Evolutionary conservation across 2,888 invertebrate genomes (phyloP).

Genomic region (Thysanoteuthis rhombus): DNA sequence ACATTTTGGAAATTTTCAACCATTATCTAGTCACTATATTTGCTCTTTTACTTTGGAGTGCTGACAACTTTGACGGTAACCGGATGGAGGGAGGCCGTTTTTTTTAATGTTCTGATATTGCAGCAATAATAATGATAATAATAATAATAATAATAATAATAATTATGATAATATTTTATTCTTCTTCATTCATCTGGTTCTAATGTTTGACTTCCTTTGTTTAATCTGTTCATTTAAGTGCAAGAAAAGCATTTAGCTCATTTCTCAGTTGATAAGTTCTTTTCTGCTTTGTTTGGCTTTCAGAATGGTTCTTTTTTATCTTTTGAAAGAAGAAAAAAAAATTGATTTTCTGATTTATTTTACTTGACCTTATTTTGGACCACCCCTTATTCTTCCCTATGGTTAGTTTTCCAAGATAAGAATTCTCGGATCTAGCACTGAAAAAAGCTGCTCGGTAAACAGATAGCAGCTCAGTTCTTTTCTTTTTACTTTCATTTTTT

Average conservation of each 20-base stretch:
- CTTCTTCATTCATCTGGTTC: not conserved
- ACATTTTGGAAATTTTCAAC: too few species aligned
- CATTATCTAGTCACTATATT: too few species aligned
- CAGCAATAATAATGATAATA: not conserved
- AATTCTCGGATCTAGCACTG: not conserved
- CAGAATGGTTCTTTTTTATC: not conserved
- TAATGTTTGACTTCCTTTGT: not conserved
- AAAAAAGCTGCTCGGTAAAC: not conserved
- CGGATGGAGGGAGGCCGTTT: too few species aligned
- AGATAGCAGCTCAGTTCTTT: not conserved
- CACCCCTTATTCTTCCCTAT: not conserved
- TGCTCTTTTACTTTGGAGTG: too few species aligned
- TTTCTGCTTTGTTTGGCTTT: not conserved
- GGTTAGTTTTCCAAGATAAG: not conserved
- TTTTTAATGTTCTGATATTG: too few species aligned
- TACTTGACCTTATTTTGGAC: not conserved
- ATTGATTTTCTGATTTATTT: not conserved
- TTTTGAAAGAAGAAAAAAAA: not conserved
- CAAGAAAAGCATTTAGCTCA: constrained; percentile 12
- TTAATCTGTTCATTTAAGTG: not conserved
- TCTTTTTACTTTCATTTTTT: not conserved
- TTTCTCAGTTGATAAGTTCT: not conserved
- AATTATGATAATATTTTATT: not conserved
- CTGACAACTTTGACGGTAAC: too few species aligned
- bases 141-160: not conserved